Conservation (phyloP, 2,113 vertebrate species). For the Tragelaphus scriptus region DNA sequence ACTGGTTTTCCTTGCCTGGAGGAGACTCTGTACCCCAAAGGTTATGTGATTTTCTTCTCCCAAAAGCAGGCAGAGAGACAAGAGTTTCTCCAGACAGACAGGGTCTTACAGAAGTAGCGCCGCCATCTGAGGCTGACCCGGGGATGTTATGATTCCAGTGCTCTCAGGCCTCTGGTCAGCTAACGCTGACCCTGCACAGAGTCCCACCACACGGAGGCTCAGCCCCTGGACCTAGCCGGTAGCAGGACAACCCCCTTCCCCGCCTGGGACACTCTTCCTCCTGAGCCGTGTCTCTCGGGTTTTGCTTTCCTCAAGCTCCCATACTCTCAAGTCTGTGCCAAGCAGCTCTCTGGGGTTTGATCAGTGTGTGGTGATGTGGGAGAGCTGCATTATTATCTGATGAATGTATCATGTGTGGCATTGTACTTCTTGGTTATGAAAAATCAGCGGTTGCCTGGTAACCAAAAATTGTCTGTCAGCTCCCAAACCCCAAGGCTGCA, state of each 20-base stretch:
- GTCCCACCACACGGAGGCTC: fast-evolving
- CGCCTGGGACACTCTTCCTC: fast-evolving
- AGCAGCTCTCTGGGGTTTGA: background rate
- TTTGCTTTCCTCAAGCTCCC: background rate
- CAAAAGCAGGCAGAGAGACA: fast-evolving
- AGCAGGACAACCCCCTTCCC: fast-evolving
- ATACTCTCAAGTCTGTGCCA: fast-evolving
- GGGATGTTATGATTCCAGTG: fast-evolving
- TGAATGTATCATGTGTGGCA: background rate
- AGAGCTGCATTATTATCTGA: background rate
- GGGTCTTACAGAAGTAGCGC: fast-evolving
- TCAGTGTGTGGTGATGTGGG: background rate
- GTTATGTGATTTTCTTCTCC: background rate
- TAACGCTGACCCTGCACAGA: fast-evolving
- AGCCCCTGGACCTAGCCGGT: fast-evolving
- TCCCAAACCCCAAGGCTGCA: background rate
- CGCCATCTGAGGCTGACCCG: fast-evolving
- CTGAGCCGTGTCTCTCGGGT: background rate
- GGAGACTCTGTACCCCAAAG: fast-evolving
- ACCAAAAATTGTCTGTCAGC: constrained; percentile 10
- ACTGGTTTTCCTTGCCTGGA: fast-evolving
- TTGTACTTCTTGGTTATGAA: background rate
- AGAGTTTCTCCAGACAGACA: fast-evolving
- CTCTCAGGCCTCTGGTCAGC: background rate
- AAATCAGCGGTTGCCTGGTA: constrained; percentile 56